Evolutionary conservation across 2,113 vertebrate genomes (phyloP), one percentile per base, ranked within the genome.

Genomic region (Felis chaus): DNA sequence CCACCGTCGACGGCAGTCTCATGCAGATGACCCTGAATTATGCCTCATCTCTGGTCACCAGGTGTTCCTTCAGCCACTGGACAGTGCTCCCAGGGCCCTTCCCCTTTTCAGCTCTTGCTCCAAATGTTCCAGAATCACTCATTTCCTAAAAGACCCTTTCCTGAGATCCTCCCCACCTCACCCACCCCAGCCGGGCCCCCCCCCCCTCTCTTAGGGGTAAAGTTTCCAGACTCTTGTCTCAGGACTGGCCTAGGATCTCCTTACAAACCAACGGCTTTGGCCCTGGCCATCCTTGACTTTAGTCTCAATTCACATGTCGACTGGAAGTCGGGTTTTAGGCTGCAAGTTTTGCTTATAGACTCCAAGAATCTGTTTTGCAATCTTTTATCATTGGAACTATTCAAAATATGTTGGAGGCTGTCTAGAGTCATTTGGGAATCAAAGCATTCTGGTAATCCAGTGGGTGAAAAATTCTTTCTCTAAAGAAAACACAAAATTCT

Each of bases 41-140:
- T 0, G 33, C 36, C 45, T 25, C 5, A 0, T 61, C 13, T 18
- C 27, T 10, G 48, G 66, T 36, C 41, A 16, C 21, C 21, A 57
- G 36, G 31, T 6, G 21, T 18, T 7, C 79, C 1, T 5, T 1
- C 7, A 12, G 48, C 14, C 1, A 0, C 33, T 1, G 0, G 81
- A 29, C 65, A 50, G 53, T 12, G 57, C 55, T 73, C 39, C 13
- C 1, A 3, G n/a, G 57, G 25, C 29, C 41, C n/a, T 19, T 21
- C 29, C 5, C 8, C 78, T n/a, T 57, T 41, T 9, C 63, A 65
- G 45, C 68, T 0, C 55, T 31, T 48, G 80, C 29, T 79, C 14
- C 3, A 19, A 80, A 85, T 4, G 57, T 19, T 25, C 16, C 48
- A 71, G 53, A 33, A 25, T 36, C n/a, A 7, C 71, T 39, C 1